Conservation (phyloP, 1,140 invertebrate genomes). For the Apis florea region DNA sequence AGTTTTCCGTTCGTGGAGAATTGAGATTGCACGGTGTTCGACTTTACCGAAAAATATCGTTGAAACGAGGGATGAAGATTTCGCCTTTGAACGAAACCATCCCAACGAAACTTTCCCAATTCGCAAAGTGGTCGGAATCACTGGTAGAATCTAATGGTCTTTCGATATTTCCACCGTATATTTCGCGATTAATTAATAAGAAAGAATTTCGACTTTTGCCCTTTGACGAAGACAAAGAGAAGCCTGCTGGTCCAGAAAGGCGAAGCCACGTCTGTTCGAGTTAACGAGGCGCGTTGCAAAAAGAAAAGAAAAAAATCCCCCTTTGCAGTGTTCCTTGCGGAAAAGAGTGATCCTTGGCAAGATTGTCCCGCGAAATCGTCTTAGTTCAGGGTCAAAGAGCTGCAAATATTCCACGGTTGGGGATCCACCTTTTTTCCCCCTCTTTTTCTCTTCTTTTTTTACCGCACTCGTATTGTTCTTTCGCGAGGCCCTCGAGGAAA, state of each 20-base stretch:
- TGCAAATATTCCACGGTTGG: background rate
- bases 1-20: background rate
- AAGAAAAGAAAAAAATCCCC: background rate
- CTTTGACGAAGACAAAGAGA: background rate
- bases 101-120: slow-evolving; percentile 10
- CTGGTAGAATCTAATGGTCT: background rate
- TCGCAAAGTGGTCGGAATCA: background rate
- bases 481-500: slow-evolving; percentile 10
- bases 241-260: background rate
- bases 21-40: no score
- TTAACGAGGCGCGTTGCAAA: background rate
- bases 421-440: background rate
- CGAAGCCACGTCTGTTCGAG: background rate
- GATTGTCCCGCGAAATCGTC: background rate
- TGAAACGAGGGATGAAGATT: background rate
- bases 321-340: no score
- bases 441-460: background rate
- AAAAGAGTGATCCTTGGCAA: background rate
- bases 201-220: background rate
- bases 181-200: slow-evolving; percentile 18
- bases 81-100: background rate
- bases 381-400: background rate
- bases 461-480: background rate
- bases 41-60: background rate
- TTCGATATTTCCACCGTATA: no score